A percentile compares a stretch with the other conserved stretches of the same genome.
Conservation (phyloP, 2,113 vertebrate species). For the Anolis carolinensis region DNA sequence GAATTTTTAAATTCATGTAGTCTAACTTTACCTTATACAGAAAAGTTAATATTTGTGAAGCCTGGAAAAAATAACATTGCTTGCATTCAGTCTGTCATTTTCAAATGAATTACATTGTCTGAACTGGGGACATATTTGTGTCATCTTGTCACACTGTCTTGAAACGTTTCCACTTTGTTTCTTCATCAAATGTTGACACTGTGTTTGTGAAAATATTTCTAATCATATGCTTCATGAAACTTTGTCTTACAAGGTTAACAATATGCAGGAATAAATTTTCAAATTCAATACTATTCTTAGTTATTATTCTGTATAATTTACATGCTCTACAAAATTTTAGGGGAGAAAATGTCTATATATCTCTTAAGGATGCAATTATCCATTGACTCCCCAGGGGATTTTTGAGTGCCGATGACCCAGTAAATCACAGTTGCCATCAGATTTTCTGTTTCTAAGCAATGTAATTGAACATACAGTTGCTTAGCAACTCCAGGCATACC, state of each 20-base stretch:
- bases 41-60: not conserved
- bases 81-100: not conserved
- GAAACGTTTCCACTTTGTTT: not conserved
- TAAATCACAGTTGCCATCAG: constrained; percentile 19
- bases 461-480: constrained; percentile 22
- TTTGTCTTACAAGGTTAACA: not conserved
- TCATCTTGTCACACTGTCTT: not conserved
- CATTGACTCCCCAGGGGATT: not conserved
- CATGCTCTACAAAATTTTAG: not conserved
- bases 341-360: not conserved
- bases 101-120: not conserved
- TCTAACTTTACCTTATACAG: not conserved
- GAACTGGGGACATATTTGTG: not conserved
- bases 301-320: not conserved
- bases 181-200: not conserved
- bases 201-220: not conserved
- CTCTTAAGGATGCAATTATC: constrained; percentile 14
- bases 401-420: constrained; percentile 5
- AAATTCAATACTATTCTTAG: not conserved
- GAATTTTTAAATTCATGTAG: too few relatives aligned
- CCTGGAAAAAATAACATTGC: not conserved
- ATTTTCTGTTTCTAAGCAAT: constrained; percentile 13
- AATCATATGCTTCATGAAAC: not conserved
- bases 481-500: constrained; percentile 30
- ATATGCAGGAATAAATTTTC: not conserved